These are phyloP conservation scores for Nansenia antarctica DNA, from an alignment of 2,113 vertebrate species.

Conservation along the genomic window DNA sequence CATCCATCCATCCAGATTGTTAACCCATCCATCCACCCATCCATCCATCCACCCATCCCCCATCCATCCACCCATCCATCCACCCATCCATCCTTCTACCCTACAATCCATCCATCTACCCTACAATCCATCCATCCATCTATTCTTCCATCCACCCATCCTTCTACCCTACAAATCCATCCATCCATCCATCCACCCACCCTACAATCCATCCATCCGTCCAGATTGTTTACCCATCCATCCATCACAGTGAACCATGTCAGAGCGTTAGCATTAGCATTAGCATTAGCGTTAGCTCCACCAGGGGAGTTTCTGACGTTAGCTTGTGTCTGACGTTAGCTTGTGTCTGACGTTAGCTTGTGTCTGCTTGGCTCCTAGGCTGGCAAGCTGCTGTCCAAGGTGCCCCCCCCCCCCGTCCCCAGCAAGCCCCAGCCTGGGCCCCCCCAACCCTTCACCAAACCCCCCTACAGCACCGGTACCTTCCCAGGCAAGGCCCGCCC, in stretches of 20 bases:
- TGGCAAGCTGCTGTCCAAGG: constrained; percentile 75
- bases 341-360: not conserved
- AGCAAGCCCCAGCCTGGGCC: constrained; percentile 83
- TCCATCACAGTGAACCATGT: too few relatives aligned
- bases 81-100: not conserved
- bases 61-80: too few relatives aligned
- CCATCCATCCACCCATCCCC: too few relatives aligned
- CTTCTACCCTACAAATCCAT: not conserved
- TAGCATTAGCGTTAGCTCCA: not conserved
- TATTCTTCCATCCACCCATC: too few relatives aligned
- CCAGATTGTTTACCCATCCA: not conserved
- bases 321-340: too few relatives aligned
- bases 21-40: too few relatives aligned
- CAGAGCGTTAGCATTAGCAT: not conserved
- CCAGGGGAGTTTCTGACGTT: not conserved
- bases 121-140: too few relatives aligned
- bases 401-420: constrained; percentile 77
- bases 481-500: constrained; percentile 78
- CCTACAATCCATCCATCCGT: not conserved
- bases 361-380: constrained; percentile 1
- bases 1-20: not conserved
- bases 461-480: constrained; percentile 64
- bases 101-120: not conserved
- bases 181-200: not conserved
- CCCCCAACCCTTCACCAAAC: constrained; percentile 65